Evolutionary conservation across 2,113 vertebrate genomes (phyloP).

Genomic region (Grammomys dolichurus): DNA sequence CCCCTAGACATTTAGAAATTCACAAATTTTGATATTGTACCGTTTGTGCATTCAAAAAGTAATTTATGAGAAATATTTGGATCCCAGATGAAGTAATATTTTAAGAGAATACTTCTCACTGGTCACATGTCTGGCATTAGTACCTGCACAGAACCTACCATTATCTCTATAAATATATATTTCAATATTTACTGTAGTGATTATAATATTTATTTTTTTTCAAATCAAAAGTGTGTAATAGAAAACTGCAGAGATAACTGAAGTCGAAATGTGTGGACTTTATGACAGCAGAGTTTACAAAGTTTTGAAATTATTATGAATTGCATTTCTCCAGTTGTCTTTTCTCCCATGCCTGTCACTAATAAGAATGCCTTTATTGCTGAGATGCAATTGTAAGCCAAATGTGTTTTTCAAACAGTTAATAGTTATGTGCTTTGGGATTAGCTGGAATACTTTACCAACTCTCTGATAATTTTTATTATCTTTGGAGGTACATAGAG

Average conservation of each 20-base stretch:
- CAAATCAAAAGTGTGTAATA: background rate
- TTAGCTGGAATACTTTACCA: background rate
- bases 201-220: background rate
- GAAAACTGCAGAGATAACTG: background rate
- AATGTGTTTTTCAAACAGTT: background rate
- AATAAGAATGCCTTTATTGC: background rate
- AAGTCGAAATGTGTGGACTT: background rate
- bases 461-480: background rate
- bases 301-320: background rate
- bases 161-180: background rate
- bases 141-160: background rate
- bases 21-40: background rate
- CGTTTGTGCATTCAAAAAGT: background rate
- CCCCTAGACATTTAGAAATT: background rate
- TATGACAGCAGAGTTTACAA: background rate
- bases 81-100: background rate
- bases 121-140: background rate
- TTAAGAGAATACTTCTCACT: conserved; percentile 12
- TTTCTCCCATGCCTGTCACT: background rate
- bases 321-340: background rate
- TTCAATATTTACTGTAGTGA: background rate
- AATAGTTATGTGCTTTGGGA: background rate
- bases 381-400: background rate
- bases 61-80: background rate
- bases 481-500: background rate